Evolutionary conservation across 2,797 vertebrate species (phyloP).

Genomic region (Urophycis tenuis): DNA sequence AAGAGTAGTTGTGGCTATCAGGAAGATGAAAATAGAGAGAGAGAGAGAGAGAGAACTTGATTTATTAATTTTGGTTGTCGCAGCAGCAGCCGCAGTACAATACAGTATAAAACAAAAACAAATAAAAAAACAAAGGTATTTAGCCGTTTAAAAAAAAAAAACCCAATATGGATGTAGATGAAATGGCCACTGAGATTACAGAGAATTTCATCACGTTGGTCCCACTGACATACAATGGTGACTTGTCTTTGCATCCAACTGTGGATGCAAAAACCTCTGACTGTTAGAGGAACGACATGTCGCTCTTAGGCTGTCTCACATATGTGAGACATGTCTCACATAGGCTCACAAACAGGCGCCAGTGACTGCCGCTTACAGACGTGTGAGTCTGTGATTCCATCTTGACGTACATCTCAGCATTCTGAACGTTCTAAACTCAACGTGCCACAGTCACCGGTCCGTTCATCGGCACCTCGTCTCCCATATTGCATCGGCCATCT

Average conservation of each 20-base stretch:
- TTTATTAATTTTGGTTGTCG: too few relatives aligned
- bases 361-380: not conserved
- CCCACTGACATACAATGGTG: not conserved
- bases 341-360: not conserved
- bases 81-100: too few relatives aligned
- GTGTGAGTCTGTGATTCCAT: too few relatives aligned
- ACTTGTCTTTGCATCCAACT: not conserved
- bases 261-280: too few relatives aligned
- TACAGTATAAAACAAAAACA: too few relatives aligned
- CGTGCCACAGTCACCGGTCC: not conserved
- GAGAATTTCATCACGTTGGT: not conserved
- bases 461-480: not conserved
- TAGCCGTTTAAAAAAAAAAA: too few relatives aligned
- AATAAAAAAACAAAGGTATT: too few relatives aligned
- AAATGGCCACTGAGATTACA: not conserved
- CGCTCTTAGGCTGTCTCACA: too few relatives aligned
- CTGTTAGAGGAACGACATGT: too few relatives aligned
- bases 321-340: too few relatives aligned
- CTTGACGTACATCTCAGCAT: not conserved
- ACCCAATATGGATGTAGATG: not conserved
- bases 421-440: not conserved
- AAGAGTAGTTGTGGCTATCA: not conserved
- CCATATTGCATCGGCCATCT: slow-evolving; percentile 11
- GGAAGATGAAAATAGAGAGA: too few relatives aligned
- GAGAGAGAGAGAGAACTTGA: too few relatives aligned